Percentiles rank a stretch among this genome's conserved stretches.
Conservation (phyloP, 2,797 vertebrate species). For the Okamejei kenojei region DNA sequence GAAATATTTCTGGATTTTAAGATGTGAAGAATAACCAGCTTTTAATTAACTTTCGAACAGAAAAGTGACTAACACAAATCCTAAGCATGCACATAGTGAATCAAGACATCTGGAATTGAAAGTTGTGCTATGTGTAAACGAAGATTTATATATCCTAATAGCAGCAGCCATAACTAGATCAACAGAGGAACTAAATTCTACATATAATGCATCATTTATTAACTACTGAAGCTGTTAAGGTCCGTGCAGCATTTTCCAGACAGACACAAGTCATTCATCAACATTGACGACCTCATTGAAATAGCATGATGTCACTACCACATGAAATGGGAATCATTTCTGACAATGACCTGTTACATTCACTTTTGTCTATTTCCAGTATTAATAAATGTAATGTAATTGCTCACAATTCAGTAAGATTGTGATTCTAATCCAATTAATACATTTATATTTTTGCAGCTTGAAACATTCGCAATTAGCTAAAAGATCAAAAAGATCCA, state of each 20-base stretch:
- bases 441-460: neutral
- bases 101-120: slow-evolving; percentile 17
- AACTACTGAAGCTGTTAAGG: neutral
- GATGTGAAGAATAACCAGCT: neutral
- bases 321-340: neutral
- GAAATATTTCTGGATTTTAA: slow-evolving; percentile 24
- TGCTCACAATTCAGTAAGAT: neutral
- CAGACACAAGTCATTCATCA: neutral
- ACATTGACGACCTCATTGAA: neutral
- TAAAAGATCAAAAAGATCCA: neutral
- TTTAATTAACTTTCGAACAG: slow-evolving; percentile 7
- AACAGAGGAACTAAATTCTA: neutral
- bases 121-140: neutral
- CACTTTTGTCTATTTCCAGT: neutral
- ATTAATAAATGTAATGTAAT: neutral
- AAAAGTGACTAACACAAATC: neutral
- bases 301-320: neutral
- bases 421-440: neutral
- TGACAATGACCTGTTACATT: neutral
- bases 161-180: neutral
- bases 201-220: slow-evolving; percentile 12
- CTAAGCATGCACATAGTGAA: neutral
- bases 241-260: neutral
- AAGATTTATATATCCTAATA: neutral
- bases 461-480: neutral